These are phyloP conservation scores for Drosophila insularis DNA, from an alignment of 1,140 invertebrate species.

Conservation along the genomic window DNA sequence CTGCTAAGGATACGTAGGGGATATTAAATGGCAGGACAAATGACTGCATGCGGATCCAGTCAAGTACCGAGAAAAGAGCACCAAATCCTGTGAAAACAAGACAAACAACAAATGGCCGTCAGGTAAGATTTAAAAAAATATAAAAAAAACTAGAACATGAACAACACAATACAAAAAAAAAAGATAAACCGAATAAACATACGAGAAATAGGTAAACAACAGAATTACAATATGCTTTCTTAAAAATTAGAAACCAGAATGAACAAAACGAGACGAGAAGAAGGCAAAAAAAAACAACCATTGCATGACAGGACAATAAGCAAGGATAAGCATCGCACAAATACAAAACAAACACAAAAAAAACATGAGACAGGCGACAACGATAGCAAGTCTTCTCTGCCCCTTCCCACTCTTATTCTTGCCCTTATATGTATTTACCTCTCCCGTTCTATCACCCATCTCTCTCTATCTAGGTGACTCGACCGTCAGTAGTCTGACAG, in stretches of 20 bases:
- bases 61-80: slow-evolving; percentile 27
- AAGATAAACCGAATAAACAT: slow-evolving; percentile 2
- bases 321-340: slow-evolving; percentile 65
- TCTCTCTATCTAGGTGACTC: not conserved
- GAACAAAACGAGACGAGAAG: slow-evolving; percentile 25
- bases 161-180: slow-evolving; percentile 12
- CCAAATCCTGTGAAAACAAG: slow-evolving; percentile 49
- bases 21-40: slow-evolving; percentile 76
- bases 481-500: slow-evolving; percentile 16
- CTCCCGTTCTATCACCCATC: slow-evolving; percentile 7
- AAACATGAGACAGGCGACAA: slow-evolving; percentile 47
- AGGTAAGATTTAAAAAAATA: slow-evolving; percentile 61
- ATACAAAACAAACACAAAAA: slow-evolving; percentile 52
- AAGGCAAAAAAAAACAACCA: slow-evolving; percentile 21
- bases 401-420: not conserved
- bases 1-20: slow-evolving; percentile 64
- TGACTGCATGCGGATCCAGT: slow-evolving; percentile 47
- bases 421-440: not conserved
- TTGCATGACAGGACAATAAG: slow-evolving; percentile 72
- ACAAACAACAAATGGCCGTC: slow-evolving; percentile 55
- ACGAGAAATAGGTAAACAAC: slow-evolving; percentile 62
- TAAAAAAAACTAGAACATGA: not conserved
- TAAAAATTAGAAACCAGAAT: slow-evolving; percentile 70
- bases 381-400: slow-evolving; percentile 49
- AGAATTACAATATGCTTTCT: slow-evolving; percentile 79